phyloP scores from a whole-genome alignment of 2,888 invertebrate species.

The Phymatocera aterrima region DNA sequence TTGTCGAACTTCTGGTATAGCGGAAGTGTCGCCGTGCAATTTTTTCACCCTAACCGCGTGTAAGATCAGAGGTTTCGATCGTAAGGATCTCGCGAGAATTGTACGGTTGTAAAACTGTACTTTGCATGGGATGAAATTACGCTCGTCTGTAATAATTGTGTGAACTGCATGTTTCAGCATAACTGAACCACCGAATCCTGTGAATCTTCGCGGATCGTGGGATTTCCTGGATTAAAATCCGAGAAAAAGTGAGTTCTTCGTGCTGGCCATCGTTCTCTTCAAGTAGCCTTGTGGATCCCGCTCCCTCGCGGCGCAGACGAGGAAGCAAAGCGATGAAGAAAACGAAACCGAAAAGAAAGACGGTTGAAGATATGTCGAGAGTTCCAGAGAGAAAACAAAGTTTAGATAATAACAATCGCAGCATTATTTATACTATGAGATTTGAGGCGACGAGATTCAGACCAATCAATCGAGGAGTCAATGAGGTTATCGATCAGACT shows the following conservation, averaged over 20 bases:
- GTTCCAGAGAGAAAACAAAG: too few relatives aligned
- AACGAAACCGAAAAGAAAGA: background rate
- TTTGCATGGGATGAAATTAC: too few relatives aligned
- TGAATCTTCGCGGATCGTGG: slow-evolving; percentile 1
- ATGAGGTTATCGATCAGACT: background rate
- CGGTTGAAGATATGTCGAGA: too few relatives aligned
- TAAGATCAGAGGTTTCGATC: too few relatives aligned
- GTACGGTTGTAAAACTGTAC: too few relatives aligned
- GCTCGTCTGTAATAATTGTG: too few relatives aligned
- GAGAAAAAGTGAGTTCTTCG: background rate
- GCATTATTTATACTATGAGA: background rate
- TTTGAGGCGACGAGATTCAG: background rate
- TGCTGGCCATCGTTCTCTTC: slow-evolving; percentile 12
- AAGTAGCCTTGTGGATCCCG: slow-evolving; percentile 17
- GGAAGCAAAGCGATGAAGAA: background rate
- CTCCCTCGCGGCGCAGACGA: background rate
- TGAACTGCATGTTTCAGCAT: too few relatives aligned
- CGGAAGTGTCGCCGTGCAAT: too few relatives aligned
- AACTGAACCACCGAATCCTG: slow-evolving; percentile 1
- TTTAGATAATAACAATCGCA: too few relatives aligned
- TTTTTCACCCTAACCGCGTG: too few relatives aligned
- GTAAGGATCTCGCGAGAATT: too few relatives aligned
- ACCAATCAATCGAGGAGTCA: background rate
- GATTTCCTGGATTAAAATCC: background rate
- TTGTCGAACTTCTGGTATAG: too few relatives aligned